Percentiles rank a stretch among this genome's conserved stretches.
Conservation (phyloP, 1,140 invertebrate genomes). For the Chrysoperla carnea region DNA sequence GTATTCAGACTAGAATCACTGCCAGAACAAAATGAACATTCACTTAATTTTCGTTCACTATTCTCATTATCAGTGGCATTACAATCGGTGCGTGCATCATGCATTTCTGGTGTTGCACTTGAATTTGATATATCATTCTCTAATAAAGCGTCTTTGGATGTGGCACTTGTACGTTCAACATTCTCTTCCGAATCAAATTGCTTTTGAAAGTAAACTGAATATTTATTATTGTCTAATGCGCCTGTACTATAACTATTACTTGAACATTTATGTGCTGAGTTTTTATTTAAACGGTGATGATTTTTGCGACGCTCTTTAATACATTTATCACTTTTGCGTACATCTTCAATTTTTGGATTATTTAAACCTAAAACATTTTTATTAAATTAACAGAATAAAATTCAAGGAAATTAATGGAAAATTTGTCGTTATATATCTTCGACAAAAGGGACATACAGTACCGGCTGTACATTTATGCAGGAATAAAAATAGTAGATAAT, state of each 20-base stretch:
- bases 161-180: slow-evolving; percentile 36
- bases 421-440: too few species aligned
- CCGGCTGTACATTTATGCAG: too few species aligned
- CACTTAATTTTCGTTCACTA: slow-evolving; percentile 18
- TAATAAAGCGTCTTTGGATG: slow-evolving; percentile 41
- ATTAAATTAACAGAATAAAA: too few species aligned
- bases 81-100: slow-evolving; percentile 18
- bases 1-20: slow-evolving; percentile 16
- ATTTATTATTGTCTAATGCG: slow-evolving; percentile 2
- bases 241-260: not conserved
- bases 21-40: slow-evolving; percentile 14
- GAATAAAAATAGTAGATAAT: too few species aligned
- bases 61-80: slow-evolving; percentile 14
- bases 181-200: slow-evolving; percentile 10
- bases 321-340: not conserved
- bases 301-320: not conserved
- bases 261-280: not conserved
- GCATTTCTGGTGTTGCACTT: slow-evolving; percentile 32
- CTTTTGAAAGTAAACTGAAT: slow-evolving; percentile 7
- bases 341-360: not conserved
- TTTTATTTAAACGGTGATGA: not conserved
- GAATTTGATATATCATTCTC: slow-evolving; percentile 36
- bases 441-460: too few species aligned
- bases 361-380: not conserved
- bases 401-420: too few species aligned